Percentiles rank a stretch among this genome's conserved stretches.
Conservation (phyloP, 2,113 vertebrate genomes). For the Ardeotis arabs region DNA sequence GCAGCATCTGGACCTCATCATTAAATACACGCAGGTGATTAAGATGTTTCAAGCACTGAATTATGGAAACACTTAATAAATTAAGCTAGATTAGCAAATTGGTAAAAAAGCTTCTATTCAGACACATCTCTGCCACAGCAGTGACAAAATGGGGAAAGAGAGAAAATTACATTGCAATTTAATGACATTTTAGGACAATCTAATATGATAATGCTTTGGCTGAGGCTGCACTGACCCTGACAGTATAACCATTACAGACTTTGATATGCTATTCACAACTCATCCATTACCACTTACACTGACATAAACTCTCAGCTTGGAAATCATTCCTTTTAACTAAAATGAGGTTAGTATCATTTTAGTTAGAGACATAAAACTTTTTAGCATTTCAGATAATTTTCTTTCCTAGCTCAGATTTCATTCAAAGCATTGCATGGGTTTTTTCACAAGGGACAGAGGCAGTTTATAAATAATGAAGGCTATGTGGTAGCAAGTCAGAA, state of each 20-base stretch:
- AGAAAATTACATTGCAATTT: conserved; percentile 10
- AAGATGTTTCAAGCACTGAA: background rate
- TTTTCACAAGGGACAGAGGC: background rate
- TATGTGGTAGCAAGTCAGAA: background rate
- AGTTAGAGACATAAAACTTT: background rate
- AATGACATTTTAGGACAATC: background rate
- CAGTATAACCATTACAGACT: background rate
- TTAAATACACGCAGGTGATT: background rate
- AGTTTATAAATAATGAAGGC: background rate
- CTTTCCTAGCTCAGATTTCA: background rate
- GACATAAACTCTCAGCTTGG: background rate
- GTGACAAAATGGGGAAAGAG: background rate
- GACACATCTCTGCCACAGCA: background rate
- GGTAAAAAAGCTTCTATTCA: background rate
- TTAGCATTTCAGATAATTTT: background rate
- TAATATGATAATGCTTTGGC: background rate
- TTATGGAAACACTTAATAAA: background rate
- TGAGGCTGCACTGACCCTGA: background rate
- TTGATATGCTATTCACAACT: background rate
- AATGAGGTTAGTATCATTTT: background rate
- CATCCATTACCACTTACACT: background rate
- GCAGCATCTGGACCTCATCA: background rate
- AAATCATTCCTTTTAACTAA: conserved; percentile 19
- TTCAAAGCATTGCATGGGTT: background rate
- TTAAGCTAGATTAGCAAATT: background rate